phyloP scores from a whole-genome alignment of 53 echinoderm and acorn worm species.

The Henricia sp. region DNA sequence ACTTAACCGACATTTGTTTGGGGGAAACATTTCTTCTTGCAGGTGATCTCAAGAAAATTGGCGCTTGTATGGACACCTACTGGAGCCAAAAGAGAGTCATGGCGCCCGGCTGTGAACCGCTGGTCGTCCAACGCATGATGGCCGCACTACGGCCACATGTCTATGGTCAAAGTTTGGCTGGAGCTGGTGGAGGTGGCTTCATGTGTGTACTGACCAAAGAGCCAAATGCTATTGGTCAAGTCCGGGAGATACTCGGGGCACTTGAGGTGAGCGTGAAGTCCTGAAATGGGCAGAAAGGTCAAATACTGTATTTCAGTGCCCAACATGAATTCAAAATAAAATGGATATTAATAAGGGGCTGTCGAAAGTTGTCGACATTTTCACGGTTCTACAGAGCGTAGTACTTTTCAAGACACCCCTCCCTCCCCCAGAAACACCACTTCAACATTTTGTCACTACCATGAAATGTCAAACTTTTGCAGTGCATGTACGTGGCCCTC shows the following conservation, averaged over 20 bases:
- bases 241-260: slow-evolving; percentile 71
- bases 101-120: slow-evolving; percentile 93
- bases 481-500: background rate
- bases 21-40: background rate
- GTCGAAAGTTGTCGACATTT: too few species aligned
- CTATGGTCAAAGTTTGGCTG: slow-evolving; percentile 86
- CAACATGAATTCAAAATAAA: background rate
- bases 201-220: slow-evolving; percentile 93
- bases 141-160: slow-evolving; percentile 80
- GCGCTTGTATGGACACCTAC: slow-evolving; percentile 82
- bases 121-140: slow-evolving; percentile 86
- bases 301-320: background rate
- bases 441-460: too few species aligned
- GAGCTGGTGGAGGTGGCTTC: slow-evolving; percentile 92
- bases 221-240: slow-evolving; percentile 71
- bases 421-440: too few species aligned
- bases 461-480: background rate
- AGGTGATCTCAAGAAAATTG: slow-evolving; percentile 91
- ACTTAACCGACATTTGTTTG: too few species aligned
- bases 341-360: background rate
- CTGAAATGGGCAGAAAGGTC: background rate
- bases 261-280: slow-evolving; percentile 66
- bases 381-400: too few species aligned
- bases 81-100: slow-evolving; percentile 96
- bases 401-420: too few species aligned